Evolutionary conservation across 2,888 invertebrate species (phyloP), one percentile per base, ranked within the genome.

Genomic region (Sinohyriopsis cumingii): DNA sequence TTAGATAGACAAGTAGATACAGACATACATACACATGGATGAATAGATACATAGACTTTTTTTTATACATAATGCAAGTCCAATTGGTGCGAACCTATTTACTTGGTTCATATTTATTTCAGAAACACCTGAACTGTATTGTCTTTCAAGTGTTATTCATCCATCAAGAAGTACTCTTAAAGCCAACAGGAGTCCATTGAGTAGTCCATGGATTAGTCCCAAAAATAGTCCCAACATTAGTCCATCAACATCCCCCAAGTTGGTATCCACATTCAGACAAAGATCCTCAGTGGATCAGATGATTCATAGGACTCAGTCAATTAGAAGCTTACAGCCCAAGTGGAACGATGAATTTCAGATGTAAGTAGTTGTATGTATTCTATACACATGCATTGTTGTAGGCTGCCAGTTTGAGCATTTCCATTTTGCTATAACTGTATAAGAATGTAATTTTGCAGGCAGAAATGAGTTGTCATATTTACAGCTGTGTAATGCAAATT

Each of bases 321-420:
- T 80, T 9, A 82, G 80, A 63, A 73, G 78, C n/a, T 78, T 79
- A 3, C 72, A 82, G 20, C 86, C 86, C 1, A 81, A 82, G 63
- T 87, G 87, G 87, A 84, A 86, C 70, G 86, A 87, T 68, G 80
- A 84, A 63, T 86, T 87, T 74, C 72, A 76, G 54, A 57, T 87
- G 87, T 86, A 78, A 81, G 85, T 78, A 19, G n/a, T 18, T 7
- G 5, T 15, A 33, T 65, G 28, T 69, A 15, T 45, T 15, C 45
- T 45, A 3, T 45, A 45, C 45, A 45, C 33, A 33, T 33, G 33
- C 9, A 7, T 9, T 33, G 9, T 33, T 33, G 9, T 33, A 33
- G 33, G 9, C 33, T 33, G 33, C 33, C 33, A 9, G 9, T 5
- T 28, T 28, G 28, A 28, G 9, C 33, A 33, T 33, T 33, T 33